These are phyloP conservation scores for Sminthurides aquaticus DNA, from an alignment of 2,888 invertebrate genomes.

Conservation along the genomic window DNA sequence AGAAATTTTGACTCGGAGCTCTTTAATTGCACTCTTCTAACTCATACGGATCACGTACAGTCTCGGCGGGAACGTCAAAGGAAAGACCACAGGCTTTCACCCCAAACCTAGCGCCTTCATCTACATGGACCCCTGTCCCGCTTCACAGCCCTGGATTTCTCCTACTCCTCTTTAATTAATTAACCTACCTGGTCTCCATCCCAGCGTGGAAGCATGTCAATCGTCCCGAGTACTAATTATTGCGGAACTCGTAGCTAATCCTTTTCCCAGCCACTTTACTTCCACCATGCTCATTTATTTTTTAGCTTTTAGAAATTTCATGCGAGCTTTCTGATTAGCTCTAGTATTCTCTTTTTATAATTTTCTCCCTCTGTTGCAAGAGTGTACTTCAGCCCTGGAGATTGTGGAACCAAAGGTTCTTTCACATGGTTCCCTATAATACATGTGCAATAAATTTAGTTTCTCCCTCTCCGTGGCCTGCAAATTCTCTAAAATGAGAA, in stretches of 20 bases:
- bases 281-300: too few species aligned
- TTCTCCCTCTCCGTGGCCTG: too few species aligned
- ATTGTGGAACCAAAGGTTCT: too few species aligned
- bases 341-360: constrained; percentile 25
- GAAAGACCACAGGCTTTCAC: background rate
- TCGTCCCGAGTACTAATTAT: too few species aligned
- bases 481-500: too few species aligned
- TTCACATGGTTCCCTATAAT: too few species aligned
- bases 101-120: background rate
- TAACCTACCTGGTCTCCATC: background rate
- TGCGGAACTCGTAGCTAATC: background rate
- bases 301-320: too few species aligned
- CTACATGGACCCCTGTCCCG: background rate
- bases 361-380: background rate
- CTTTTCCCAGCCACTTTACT: too few species aligned
- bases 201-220: background rate
- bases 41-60: background rate
- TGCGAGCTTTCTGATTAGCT: too few species aligned
- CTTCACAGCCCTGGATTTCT: background rate
- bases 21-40: background rate
- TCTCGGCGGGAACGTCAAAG: background rate
- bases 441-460: too few species aligned
- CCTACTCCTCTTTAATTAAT: background rate
- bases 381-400: too few species aligned
- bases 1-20: background rate